Evolutionary conservation across 2,888 invertebrate species (phyloP).

Genomic region (Drosophila barbarae): DNA sequence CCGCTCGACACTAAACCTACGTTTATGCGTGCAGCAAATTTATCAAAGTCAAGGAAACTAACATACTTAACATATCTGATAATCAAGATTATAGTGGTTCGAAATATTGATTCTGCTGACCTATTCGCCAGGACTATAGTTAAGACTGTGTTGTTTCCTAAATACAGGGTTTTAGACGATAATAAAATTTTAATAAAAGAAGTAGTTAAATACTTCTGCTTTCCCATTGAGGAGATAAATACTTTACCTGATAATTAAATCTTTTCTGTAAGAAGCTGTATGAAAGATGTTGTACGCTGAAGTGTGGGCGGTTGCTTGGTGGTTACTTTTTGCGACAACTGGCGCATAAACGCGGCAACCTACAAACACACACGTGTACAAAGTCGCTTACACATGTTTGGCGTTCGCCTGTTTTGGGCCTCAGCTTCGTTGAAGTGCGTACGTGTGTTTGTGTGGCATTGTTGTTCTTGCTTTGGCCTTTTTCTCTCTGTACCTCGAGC

Average conservation of each 20-base stretch:
- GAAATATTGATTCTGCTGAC: not conserved
- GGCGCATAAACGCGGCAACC: slow-evolving; percentile 25
- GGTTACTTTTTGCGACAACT: not conserved
- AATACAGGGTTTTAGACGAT: too few relatives aligned
- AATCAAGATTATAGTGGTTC: too few relatives aligned
- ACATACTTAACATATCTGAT: not conserved
- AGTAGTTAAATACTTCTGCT: too few relatives aligned
- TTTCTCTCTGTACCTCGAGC: slow-evolving; percentile 18
- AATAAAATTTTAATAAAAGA: too few relatives aligned
- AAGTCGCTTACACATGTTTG: slow-evolving; percentile 63
- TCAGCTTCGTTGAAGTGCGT: slow-evolving; percentile 42
- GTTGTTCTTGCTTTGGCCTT: slow-evolving; percentile 31
- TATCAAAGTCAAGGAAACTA: not conserved
- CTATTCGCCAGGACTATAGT: not conserved
- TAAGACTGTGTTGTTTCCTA: too few relatives aligned
- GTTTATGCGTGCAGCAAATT: slow-evolving; percentile 14
- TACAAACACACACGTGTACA: slow-evolving; percentile 42
- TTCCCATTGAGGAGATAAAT: not conserved
- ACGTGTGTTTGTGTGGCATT: slow-evolving; percentile 27
- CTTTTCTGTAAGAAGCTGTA: not conserved
- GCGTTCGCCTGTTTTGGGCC: slow-evolving; percentile 63
- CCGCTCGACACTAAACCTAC: slow-evolving; percentile 1
- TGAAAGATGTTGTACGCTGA: not conserved
- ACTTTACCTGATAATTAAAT: not conserved
- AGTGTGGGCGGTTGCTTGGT: not conserved